These are phyloP conservation scores for Ataeniobius toweri DNA, from an alignment of 2,797 vertebrate genomes.

Conservation along the genomic window DNA sequence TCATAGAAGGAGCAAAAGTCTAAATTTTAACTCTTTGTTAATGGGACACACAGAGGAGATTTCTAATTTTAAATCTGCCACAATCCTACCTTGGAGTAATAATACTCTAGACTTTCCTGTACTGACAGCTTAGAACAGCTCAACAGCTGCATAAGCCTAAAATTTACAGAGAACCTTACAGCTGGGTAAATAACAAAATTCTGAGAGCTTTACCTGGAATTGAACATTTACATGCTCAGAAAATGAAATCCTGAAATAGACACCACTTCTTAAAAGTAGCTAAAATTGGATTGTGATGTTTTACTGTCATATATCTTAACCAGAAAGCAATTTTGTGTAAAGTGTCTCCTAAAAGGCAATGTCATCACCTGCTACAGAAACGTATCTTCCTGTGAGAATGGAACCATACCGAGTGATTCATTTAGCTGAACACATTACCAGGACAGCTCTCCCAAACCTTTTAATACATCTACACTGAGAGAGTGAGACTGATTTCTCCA, in stretches of 20 bases:
- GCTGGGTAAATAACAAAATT: too few relatives aligned
- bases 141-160: too few relatives aligned
- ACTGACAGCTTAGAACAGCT: too few relatives aligned
- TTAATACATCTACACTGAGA: neutral
- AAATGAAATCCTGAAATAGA: neutral
- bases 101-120: too few relatives aligned
- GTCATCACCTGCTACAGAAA: neutral
- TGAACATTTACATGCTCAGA: neutral
- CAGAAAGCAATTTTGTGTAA: neutral
- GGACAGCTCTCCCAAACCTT: neutral
- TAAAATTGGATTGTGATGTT: neutral
- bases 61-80: too few relatives aligned
- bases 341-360: neutral
- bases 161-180: too few relatives aligned
- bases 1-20: too few relatives aligned
- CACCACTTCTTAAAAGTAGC: neutral
- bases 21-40: too few relatives aligned
- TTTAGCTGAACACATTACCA: slow-evolving; percentile 1
- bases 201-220: neutral
- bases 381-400: neutral
- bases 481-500: neutral
- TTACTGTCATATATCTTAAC: neutral
- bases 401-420: neutral
- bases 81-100: too few relatives aligned
- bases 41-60: too few relatives aligned